Conservation (phyloP, 2,797 vertebrate genomes). For the Muraenolepis orangiensis region DNA sequence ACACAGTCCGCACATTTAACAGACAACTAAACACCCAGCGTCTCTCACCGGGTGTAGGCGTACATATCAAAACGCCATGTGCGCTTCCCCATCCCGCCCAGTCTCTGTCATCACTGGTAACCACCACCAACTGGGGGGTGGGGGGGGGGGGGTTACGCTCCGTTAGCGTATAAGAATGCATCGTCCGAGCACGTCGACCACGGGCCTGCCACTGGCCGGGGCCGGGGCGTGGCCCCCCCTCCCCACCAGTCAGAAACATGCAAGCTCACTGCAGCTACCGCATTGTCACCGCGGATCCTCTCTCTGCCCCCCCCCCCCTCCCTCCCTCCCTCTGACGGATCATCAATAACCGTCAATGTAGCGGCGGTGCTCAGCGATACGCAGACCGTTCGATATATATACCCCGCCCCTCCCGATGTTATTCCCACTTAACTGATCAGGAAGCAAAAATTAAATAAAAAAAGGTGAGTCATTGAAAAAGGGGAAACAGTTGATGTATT, state of each 20-base stretch:
- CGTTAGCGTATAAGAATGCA: no score
- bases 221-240: slow-evolving; percentile 60
- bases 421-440: background rate
- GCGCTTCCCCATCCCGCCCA: no score
- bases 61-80: no score
- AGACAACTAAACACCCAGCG: no score
- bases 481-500: background rate
- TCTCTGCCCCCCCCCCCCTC: slow-evolving; percentile 52
- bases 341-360: slow-evolving; percentile 55
- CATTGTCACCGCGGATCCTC: slow-evolving; percentile 63
- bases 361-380: slow-evolving; percentile 26
- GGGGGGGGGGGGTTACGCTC: no score
- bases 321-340: slow-evolving; percentile 47
- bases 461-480: background rate
- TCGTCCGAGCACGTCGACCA: no score
- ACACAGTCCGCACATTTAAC: no score
- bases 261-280: slow-evolving; percentile 70
- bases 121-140: no score
- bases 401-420: background rate
- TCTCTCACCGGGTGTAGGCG: no score
- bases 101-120: no score
- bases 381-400: slow-evolving; percentile 15
- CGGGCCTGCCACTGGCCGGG: no score
- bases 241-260: slow-evolving; percentile 47
- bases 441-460: background rate